Evolutionary conservation across 2,113 vertebrate species (phyloP), one percentile per base, ranked within the genome.

Genomic region (Podilymbus podiceps): DNA sequence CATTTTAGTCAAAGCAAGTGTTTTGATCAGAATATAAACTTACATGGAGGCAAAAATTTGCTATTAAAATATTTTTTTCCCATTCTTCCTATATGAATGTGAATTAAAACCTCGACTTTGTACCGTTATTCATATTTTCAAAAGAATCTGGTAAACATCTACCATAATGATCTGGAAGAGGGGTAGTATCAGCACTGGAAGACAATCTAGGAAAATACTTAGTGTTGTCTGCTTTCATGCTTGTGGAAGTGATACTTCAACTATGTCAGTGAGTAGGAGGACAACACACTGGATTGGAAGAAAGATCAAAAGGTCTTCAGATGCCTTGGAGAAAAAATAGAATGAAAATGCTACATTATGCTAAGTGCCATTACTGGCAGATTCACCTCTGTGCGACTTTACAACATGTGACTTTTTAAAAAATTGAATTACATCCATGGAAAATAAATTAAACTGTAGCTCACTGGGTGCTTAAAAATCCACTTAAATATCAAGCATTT

Each of bases 271-370:
- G 55, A 92, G 35, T n/a, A 15, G 15, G 52, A 95, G 46, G 18
- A 69, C 60, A 58, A 28, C 55, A 68, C 21, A 46, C 20, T 42
- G 12, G 25, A 53, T 46, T 89, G 63, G 60, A 93, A 89, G 58
- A 92, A 67, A 95, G 80, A 78, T 55, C 82, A 84, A 77, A 89
- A 92, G 38, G 35, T 79, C 62, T 95, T 84, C 27, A 76, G 60
- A 82, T 79, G 31, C 72, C 35, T 67, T 78, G 33, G 40, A 91
- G n/a, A 56, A 77, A 85, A 88, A 77, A 63, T 17, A 63, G 44
- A 59, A 68, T 52, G 2, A 66, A 95, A 94, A 93, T 80, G 11
- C 7, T 81, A 17, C 46, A 18, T 93, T 89, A 56, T 44, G 56
- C 23, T 75, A 86, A 76, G 9, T 75, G 59, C 53, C 46, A 5